A percentile compares a stretch with the other conserved stretches of the same genome.
Evolutionary conservation across 2,888 invertebrate genomes (phyloP).

Genomic region (Leuctra nigra): DNA sequence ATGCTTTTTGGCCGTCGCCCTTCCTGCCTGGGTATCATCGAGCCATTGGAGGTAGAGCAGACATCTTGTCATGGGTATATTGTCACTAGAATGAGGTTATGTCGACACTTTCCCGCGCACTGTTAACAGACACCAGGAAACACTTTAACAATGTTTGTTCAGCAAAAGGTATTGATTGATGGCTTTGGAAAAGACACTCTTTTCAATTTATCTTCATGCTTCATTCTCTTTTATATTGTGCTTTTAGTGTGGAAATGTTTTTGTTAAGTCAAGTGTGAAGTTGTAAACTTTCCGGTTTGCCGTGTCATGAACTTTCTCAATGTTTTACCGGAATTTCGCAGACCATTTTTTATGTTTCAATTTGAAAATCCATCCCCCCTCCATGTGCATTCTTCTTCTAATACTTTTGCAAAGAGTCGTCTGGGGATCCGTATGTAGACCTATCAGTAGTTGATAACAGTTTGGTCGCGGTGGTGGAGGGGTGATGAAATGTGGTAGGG

Average conservation of each 20-base stretch:
- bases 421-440: too few relatives aligned
- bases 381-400: not conserved
- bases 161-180: too few relatives aligned
- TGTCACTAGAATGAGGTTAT: too few relatives aligned
- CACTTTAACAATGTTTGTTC: too few relatives aligned
- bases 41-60: too few relatives aligned
- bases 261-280: conserved; percentile 3
- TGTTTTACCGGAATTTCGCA: not conserved
- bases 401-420: too few relatives aligned
- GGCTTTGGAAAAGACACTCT: not conserved
- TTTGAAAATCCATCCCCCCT: conserved; percentile 1
- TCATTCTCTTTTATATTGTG: not conserved
- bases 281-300: not conserved
- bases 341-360: conserved; percentile 4
- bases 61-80: too few relatives aligned
- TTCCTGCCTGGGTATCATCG: too few relatives aligned
- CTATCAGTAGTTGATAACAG: too few relatives aligned
- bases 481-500: not conserved
- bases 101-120: too few relatives aligned
- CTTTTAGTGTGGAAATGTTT: not conserved
- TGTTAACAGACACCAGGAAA: too few relatives aligned
- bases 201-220: not conserved
- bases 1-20: too few relatives aligned
- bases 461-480: not conserved
- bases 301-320: not conserved